These are phyloP conservation scores for Otocyon megalotis DNA, from an alignment of 2,113 vertebrate species.

Conservation along the genomic window DNA sequence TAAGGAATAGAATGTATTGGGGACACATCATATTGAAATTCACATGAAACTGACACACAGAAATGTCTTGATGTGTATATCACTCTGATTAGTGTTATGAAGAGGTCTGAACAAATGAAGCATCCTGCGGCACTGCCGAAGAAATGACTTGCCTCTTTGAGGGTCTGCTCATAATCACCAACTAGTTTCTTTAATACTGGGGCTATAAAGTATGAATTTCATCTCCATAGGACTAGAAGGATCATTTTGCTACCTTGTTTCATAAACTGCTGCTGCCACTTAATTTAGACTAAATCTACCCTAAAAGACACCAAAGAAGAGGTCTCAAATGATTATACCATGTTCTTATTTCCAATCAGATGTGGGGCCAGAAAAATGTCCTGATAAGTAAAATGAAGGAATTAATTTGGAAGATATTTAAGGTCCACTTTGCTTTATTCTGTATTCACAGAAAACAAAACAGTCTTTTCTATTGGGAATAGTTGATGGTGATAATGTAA, in stretches of 20 bases:
- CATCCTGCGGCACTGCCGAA: background rate
- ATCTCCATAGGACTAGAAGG: background rate
- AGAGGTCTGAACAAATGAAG: background rate
- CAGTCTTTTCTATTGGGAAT: background rate
- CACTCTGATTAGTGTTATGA: background rate
- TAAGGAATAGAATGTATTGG: background rate
- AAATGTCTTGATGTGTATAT: background rate
- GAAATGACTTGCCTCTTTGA: constrained; percentile 13
- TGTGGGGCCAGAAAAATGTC: background rate
- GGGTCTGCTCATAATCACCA: background rate
- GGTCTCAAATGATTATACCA: background rate
- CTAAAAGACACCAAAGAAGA: background rate
- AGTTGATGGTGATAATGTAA: background rate
- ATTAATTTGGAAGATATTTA: background rate
- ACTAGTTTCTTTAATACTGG: background rate
- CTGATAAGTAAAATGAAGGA: background rate
- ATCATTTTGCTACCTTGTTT: background rate
- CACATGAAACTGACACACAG: background rate
- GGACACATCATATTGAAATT: background rate
- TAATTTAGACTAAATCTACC: background rate
- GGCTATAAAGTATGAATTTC: background rate
- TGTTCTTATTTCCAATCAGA: background rate
- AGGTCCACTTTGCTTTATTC: background rate
- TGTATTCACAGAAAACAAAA: background rate
- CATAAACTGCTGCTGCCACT: background rate